A percentile compares a stretch with the other conserved stretches of the same genome.
These are phyloP conservation scores for Cyprinodon tularosa DNA, from an alignment of 2,113 vertebrate species.

Conservation along the genomic window DNA sequence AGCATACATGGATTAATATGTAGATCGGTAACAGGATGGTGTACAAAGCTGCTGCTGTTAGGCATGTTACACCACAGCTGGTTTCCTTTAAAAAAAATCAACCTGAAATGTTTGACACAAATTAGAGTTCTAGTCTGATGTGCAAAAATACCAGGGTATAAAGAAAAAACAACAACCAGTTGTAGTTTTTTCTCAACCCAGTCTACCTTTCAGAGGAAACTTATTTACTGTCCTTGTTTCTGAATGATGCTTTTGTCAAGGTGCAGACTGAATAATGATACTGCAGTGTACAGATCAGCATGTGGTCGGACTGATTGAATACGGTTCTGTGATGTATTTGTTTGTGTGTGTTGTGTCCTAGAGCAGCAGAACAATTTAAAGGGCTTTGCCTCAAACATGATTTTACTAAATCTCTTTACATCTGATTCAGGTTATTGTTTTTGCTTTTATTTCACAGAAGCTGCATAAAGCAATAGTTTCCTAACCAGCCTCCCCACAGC, in stretches of 20 bases:
- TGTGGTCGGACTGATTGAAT: neutral
- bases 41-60: constrained; percentile 22
- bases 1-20: constrained; percentile 16
- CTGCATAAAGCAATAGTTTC: constrained; percentile 49
- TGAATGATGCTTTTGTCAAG: constrained; percentile 15
- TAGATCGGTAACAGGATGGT: constrained; percentile 19
- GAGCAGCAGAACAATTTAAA: constrained; percentile 34
- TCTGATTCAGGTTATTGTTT: neutral
- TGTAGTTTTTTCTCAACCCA: neutral
- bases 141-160: neutral
- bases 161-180: neutral
- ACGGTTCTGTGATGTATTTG: constrained; percentile 8
- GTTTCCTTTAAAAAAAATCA: constrained; percentile 15
- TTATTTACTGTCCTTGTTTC: neutral
- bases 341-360: constrained; percentile 15
- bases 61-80: constrained; percentile 5
- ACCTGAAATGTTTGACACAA: constrained; percentile 13
- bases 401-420: constrained; percentile 6
- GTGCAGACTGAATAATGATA: constrained; percentile 4
- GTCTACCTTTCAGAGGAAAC: constrained; percentile 11
- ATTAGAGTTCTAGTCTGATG: neutral
- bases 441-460: neutral
- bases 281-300: constrained; percentile 11
- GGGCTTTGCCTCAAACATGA: constrained; percentile 27
- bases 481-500: constrained; percentile 16